A percentile compares a stretch with the other conserved stretches of the same genome.
Evolutionary conservation across 2,797 vertebrate genomes (phyloP).

Genomic region (Todus mexicanus): DNA sequence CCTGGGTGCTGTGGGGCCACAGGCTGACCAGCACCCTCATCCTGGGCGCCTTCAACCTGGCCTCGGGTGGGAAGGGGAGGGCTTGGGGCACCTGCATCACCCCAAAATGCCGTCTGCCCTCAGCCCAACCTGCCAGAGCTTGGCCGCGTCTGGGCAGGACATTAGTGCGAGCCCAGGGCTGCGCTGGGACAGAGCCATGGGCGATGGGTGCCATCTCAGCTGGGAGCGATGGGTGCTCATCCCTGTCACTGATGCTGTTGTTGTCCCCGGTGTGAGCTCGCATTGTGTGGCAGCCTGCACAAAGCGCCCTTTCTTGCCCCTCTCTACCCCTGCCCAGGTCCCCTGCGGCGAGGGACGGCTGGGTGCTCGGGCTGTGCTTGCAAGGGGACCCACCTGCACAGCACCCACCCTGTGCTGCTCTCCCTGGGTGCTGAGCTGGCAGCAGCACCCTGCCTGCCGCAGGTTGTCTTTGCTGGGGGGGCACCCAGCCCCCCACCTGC

Average conservation of each 20-base stretch:
- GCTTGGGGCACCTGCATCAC: background rate
- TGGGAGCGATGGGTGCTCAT: background rate
- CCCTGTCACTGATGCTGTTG: background rate
- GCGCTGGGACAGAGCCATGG: background rate
- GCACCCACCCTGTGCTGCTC: background rate
- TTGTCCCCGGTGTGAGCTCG: background rate
- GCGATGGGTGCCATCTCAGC: background rate
- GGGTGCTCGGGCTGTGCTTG: background rate
- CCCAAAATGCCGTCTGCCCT: background rate
- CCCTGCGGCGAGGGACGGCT: background rate
- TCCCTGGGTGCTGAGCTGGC: background rate
- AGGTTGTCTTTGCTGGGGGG: accelerated
- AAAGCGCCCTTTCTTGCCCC: constrained; percentile 15
- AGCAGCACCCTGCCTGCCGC: background rate
- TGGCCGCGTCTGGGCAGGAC: accelerated
- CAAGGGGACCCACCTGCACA: background rate
- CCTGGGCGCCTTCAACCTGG: background rate
- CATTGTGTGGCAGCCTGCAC: constrained; percentile 33
- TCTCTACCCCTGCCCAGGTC: background rate
- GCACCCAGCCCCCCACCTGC: background rate
- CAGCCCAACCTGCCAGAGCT: background rate
- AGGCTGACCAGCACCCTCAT: background rate
- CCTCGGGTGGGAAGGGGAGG: background rate
- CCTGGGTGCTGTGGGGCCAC: background rate
- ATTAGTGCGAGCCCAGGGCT: background rate